These are phyloP conservation scores for Ascidia mentula DNA, from an alignment of 23 tunicate genomes.

Conservation along the genomic window DNA sequence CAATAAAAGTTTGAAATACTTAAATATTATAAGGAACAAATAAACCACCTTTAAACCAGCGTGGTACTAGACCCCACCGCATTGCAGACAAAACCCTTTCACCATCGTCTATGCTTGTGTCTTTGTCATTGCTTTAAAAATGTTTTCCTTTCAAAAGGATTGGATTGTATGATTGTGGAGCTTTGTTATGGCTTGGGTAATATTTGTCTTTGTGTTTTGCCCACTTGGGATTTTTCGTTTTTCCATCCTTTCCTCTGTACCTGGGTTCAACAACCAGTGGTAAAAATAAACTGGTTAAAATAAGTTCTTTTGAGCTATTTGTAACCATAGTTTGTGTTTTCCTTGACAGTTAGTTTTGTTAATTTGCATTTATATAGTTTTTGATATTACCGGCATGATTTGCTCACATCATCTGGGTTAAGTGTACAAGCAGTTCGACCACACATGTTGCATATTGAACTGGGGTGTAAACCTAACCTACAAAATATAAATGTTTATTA, in stretches of 20 bases:
- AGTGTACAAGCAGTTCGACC: slow-evolving; percentile 77
- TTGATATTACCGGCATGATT: slow-evolving; percentile 51
- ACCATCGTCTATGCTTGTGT: slow-evolving; percentile 5
- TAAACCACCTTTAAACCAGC: slow-evolving; percentile 73
- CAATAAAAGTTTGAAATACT: too few species aligned
- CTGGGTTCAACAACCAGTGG: too few species aligned
- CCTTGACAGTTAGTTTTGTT: too few species aligned
- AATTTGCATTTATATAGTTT: too few species aligned
- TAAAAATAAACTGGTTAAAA: too few species aligned
- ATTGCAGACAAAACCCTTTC: slow-evolving; percentile 66
- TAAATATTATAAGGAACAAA: too few species aligned
- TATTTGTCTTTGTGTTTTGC: slow-evolving; percentile 52
- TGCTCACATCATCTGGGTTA: slow-evolving; percentile 47
- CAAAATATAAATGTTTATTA: not conserved
- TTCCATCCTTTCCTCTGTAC: slow-evolving; percentile 47
- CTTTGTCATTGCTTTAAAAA: not conserved
- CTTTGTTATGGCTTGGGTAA: slow-evolving; percentile 65
- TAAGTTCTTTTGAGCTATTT: too few species aligned
- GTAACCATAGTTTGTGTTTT: too few species aligned
- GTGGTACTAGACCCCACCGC: slow-evolving; percentile 89
- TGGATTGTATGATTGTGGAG: slow-evolving; percentile 85
- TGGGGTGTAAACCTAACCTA: too few species aligned
- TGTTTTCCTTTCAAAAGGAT: slow-evolving; percentile 41
- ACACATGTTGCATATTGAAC: slow-evolving; percentile 60
- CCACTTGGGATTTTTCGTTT: slow-evolving; percentile 56